Evolutionary conservation across 2,797 vertebrate genomes (phyloP).

Genomic region (Gastrophryne carolinensis): DNA sequence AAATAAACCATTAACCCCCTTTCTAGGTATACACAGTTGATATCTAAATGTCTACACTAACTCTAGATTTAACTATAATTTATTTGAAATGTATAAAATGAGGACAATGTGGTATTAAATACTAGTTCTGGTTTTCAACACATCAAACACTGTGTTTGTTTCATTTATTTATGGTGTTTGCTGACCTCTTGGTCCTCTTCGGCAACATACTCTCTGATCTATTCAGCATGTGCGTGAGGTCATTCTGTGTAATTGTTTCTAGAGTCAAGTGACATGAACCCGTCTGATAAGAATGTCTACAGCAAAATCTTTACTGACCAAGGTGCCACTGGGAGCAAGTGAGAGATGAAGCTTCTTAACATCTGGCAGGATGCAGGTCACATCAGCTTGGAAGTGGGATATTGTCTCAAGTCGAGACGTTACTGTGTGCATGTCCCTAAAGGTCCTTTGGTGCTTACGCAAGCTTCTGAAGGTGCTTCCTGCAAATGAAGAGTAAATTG

Average conservation of each 20-base stretch:
- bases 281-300: constrained; percentile 21
- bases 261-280: constrained; percentile 19
- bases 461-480: not conserved
- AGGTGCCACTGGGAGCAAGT: constrained; percentile 6
- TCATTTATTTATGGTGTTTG: not conserved
- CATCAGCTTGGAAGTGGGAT: constrained; percentile 31
- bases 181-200: constrained; percentile 1
- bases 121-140: too few relatives aligned
- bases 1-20: too few relatives aligned
- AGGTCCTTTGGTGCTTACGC: not conserved
- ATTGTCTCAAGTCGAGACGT: constrained; percentile 40
- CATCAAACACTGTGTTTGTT: not conserved
- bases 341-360: not conserved
- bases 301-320: constrained; percentile 14
- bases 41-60: too few relatives aligned
- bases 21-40: too few relatives aligned
- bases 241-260: constrained; percentile 15
- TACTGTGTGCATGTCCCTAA: constrained; percentile 5
- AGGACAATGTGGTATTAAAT: too few relatives aligned
- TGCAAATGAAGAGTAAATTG: constrained; percentile 4
- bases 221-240: not conserved
- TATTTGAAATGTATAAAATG: too few relatives aligned
- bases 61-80: too few relatives aligned
- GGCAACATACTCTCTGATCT: not conserved
- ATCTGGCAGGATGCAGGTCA: constrained; percentile 42